Conservation (phyloP, 1,140 invertebrate genomes). For the Platyura marginata region DNA sequence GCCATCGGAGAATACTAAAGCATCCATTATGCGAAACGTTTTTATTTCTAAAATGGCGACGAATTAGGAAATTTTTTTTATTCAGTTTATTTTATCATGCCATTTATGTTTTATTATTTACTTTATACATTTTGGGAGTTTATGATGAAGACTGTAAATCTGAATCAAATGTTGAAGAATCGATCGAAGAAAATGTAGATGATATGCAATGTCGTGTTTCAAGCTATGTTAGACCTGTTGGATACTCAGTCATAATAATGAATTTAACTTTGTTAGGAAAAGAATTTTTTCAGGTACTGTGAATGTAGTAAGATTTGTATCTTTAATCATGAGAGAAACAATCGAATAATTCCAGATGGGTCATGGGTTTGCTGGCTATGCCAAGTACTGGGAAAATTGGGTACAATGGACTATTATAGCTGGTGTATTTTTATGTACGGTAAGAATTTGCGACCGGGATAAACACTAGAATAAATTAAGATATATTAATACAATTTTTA, state of each 20-base stretch:
- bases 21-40: conserved; percentile 69
- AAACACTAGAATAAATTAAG: neutral
- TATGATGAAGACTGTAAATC: conserved; percentile 23
- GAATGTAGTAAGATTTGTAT: no score
- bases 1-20: conserved; percentile 51
- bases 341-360: conserved; percentile 31
- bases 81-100: conserved; percentile 61
- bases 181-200: conserved; percentile 4
- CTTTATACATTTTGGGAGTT: conserved; percentile 41
- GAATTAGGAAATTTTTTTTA: conserved; percentile 66
- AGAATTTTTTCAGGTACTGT: conserved; percentile 46
- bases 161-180: no score
- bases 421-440: conserved; percentile 39
- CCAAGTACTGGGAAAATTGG: conserved; percentile 67
- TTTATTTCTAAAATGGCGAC: conserved; percentile 60
- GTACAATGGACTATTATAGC: conserved; percentile 59
- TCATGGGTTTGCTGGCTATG: conserved; percentile 46
- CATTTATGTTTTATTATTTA: conserved; percentile 53
- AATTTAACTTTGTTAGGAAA: conserved; percentile 42
- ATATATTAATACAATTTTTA: neutral
- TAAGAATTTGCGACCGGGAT: no score
- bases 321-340: no score
- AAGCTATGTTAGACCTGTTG: conserved; percentile 29
- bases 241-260: conserved; percentile 36
- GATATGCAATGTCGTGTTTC: conserved; percentile 24